Conservation (phyloP, 2,888 invertebrate species). For the Chirona hameri region DNA sequence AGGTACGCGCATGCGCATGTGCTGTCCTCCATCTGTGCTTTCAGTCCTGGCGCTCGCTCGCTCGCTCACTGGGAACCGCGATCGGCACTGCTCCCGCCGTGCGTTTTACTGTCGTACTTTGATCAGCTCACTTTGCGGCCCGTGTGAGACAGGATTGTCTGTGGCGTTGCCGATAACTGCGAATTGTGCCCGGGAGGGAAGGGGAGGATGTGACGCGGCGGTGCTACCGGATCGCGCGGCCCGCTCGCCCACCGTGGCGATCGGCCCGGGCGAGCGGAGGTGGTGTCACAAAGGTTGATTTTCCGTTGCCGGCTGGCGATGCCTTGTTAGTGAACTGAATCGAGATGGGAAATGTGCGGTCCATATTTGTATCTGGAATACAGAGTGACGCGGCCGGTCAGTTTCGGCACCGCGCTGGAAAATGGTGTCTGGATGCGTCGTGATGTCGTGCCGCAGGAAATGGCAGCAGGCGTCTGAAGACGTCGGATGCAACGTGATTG, state of each 20-base stretch:
- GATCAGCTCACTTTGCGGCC: neutral
- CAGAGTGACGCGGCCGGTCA: neutral
- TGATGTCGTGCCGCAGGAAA: too few relatives aligned
- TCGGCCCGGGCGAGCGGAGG: too few relatives aligned
- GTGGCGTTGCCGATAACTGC: too few relatives aligned
- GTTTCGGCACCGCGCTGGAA: neutral
- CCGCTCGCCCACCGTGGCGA: too few relatives aligned
- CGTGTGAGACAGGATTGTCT: too few relatives aligned
- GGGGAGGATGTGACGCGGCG: too few relatives aligned
- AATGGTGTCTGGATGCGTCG: neutral
- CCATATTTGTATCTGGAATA: neutral
- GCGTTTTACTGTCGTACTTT: neutral
- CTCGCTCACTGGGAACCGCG: neutral
- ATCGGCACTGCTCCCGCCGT: neutral
- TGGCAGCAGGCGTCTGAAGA: too few relatives aligned
- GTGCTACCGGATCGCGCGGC: too few relatives aligned
- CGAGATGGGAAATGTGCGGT: neutral
- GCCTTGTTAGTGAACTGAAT: neutral
- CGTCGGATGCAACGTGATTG: too few relatives aligned
- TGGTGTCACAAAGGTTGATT: too few relatives aligned
- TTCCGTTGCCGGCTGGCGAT: neutral
- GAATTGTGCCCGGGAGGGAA: too few relatives aligned
- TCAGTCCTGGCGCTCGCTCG: neutral
- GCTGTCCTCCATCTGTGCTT: neutral
- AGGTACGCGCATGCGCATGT: too few relatives aligned